Base-by-base conservation (phyloP, 2,888 invertebrate genomes). In the Aphelenchoides bicaudatus region DNA sequence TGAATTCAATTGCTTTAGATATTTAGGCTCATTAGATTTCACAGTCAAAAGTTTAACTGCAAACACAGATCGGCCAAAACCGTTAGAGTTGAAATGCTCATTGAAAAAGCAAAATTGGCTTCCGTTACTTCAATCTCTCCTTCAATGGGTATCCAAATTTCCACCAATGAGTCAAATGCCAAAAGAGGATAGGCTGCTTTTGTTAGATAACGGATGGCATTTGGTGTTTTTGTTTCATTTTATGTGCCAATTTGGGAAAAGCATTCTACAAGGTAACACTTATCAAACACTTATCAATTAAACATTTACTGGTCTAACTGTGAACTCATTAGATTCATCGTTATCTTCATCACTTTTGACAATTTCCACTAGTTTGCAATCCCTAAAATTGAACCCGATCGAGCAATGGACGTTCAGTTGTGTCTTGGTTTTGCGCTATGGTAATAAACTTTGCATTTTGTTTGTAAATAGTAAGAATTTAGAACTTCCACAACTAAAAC, bases 351-450 rank as follows among this genome's bases (percentile, higher is more conserved):
- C 43, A 6, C 16, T 43, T 25, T 10, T 25, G n/a, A 43, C 25
- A n/a, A 43, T 43, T 25, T 6, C 59, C 21, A 39, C 21, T 4
- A 16, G 58, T n/a, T 21, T 59, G 19, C 31, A 53, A 16, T 4
- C 43, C 23, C 49, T 70, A 19, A 54, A 53, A 37, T 39, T 70
- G 34, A 67, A 59, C 56, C 54, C 65, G 4, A 49, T 70, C 13
- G 70, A 70, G 31, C 66, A 63, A 25, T 70, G 70, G 69, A 59
- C 67, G 6, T 57, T 70, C n/a, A 61, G 47, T 19, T 62, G 61
- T 21, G 39, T 70, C 13, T 19, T 70, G 43, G 43, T 25, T n/a
- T 43, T 43, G 43, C 6, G 43, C 8, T 43, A 25, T n/a, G 43
- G 43, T 43, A n/a, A n/a, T n/a, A n/a, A n/a, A n/a, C n/a, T n/a